A percentile compares a stretch with the other conserved stretches of the same genome.
Evolutionary conservation across 2,113 vertebrate species (phyloP).

Genomic region (Nestor notabilis): DNA sequence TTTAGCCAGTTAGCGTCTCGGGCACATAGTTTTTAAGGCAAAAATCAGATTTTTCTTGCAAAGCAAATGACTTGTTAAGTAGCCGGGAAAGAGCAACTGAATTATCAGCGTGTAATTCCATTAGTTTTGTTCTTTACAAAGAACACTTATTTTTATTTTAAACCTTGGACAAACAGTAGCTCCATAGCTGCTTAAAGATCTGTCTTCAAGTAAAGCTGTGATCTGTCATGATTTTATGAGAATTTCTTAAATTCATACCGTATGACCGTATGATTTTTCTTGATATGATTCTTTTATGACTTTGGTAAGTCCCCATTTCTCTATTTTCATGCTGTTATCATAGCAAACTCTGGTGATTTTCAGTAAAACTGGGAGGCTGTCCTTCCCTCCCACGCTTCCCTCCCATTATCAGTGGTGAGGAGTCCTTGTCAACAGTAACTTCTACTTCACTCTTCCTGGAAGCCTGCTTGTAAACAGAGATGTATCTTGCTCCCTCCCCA

Average conservation of each 20-base stretch:
- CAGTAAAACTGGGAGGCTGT: background rate
- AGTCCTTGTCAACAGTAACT: background rate
- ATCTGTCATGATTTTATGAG: background rate
- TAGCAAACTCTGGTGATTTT: background rate
- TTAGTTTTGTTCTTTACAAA: background rate
- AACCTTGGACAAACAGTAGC: background rate
- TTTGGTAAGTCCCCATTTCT: background rate
- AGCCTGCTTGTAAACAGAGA: background rate
- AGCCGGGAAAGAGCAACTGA: background rate
- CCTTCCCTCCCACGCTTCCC: background rate
- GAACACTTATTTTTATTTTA: background rate
- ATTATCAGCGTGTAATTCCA: background rate
- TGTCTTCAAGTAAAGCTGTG: background rate
- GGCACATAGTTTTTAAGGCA: background rate
- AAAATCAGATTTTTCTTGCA: background rate
- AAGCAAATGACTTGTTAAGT: background rate
- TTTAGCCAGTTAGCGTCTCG: background rate
- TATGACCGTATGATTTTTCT: background rate
- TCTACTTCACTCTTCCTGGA: background rate
- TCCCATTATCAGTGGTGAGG: fast-evolving
- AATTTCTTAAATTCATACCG: background rate
- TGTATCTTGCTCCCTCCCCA: background rate
- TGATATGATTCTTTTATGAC: background rate
- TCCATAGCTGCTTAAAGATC: background rate
- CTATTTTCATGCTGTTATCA: background rate